Conservation (phyloP, 2,888 invertebrate species). For the Pasiphila rectangulata region DNA sequence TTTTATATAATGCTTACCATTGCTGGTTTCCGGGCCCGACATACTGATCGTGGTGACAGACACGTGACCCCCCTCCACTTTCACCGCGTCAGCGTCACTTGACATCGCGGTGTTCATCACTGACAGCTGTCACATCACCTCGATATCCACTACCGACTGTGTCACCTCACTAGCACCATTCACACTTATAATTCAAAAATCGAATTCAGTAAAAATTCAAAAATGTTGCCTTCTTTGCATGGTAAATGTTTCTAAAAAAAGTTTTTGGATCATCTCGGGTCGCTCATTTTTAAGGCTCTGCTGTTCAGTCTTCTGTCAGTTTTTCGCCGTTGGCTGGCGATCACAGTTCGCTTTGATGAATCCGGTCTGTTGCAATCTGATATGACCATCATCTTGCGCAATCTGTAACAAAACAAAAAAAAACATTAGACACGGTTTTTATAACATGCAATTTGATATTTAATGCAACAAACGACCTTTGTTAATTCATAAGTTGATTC, state of each 20-base stretch:
- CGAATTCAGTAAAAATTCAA: constrained; percentile 45
- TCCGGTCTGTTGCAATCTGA: constrained; percentile 39
- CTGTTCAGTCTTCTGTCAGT: constrained; percentile 58
- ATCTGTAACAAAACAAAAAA: constrained; percentile 60
- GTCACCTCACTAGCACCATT: constrained; percentile 63
- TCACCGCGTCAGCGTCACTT: constrained; percentile 71
- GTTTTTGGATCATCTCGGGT: constrained; percentile 59
- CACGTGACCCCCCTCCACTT: constrained; percentile 82
- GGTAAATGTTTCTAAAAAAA: constrained; percentile 50
- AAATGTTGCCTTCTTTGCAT: constrained; percentile 54
- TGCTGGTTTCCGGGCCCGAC: constrained; percentile 80
- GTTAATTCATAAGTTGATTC: not conserved
- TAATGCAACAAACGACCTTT: not conserved
- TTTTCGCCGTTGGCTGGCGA: constrained; percentile 23
- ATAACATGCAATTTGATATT: not conserved
- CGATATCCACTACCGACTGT: constrained; percentile 50
- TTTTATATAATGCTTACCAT: constrained; percentile 76
- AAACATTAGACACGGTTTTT: constrained; percentile 39
- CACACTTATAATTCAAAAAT: constrained; percentile 30
- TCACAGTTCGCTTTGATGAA: constrained; percentile 27
- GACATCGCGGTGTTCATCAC: constrained; percentile 61
- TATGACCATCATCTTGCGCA: constrained; percentile 63
- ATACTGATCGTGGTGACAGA: constrained; percentile 91
- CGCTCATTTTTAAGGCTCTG: constrained; percentile 66
- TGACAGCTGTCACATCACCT: constrained; percentile 41